Evolutionary conservation across 2,797 vertebrate genomes (phyloP).

Genomic region (Silurus aristotelis): DNA sequence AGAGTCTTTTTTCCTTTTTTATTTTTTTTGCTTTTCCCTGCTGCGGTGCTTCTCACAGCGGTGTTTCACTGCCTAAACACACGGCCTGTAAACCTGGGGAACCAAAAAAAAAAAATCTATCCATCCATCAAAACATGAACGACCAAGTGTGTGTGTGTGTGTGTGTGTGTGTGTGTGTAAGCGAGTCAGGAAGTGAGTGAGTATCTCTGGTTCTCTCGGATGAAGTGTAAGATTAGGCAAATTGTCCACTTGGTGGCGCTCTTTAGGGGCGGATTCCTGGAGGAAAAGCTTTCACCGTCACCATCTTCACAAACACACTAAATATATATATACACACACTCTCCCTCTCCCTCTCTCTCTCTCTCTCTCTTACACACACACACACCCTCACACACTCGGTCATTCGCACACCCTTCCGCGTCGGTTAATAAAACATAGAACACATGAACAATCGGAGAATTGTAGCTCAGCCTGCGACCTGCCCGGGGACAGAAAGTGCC

Average conservation of each 20-base stretch:
- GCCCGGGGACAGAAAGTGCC: slow-evolving; percentile 57
- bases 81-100: slow-evolving; percentile 20
- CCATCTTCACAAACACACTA: slow-evolving; percentile 10
- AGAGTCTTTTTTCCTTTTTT: no score
- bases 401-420: slow-evolving; percentile 40
- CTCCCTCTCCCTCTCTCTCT: background rate
- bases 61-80: background rate
- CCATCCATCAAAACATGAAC: background rate
- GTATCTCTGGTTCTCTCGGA: background rate
- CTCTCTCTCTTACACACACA: background rate
- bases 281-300: slow-evolving; percentile 25
- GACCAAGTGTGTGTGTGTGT: background rate
- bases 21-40: background rate
- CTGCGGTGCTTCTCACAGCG: background rate
- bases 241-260: slow-evolving; percentile 6
- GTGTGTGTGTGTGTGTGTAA: background rate
- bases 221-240: background rate
- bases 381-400: background rate
- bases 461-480: slow-evolving; percentile 54
- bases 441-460: slow-evolving; percentile 58
- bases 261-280: slow-evolving; percentile 43
- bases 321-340: background rate
- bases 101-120: background rate
- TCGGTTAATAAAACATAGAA: slow-evolving; percentile 61
- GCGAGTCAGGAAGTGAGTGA: background rate